phyloP scores from a whole-genome alignment of 1,140 invertebrate species.

The Cydia fagiglandana region DNA sequence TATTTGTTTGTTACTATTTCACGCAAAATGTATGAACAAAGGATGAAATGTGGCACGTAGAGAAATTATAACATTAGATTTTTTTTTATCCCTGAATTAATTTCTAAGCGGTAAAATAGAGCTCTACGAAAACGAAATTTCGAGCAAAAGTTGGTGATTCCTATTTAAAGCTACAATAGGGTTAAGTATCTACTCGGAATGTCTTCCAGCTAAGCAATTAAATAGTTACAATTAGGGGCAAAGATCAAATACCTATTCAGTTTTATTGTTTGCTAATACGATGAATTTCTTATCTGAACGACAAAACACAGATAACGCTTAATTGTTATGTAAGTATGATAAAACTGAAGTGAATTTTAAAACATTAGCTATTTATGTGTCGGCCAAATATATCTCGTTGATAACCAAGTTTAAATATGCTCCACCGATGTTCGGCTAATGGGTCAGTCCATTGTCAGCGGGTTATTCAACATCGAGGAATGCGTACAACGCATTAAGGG shows the following conservation, averaged over 20 bases:
- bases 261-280: slow-evolving; percentile 21
- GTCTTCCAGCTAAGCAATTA: background rate
- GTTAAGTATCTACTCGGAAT: background rate
- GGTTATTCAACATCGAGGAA: slow-evolving; percentile 68
- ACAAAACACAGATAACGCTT: slow-evolving; percentile 11
- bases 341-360: slow-evolving; percentile 1
- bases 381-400: slow-evolving; percentile 33
- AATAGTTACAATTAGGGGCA: slow-evolving; percentile 1
- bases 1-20: background rate
- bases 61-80: too few species aligned
- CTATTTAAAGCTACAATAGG: background rate
- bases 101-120: too few species aligned
- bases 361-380: slow-evolving; percentile 13
- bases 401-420: slow-evolving; percentile 46
- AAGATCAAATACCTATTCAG: slow-evolving; percentile 2
- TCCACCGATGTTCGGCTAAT: slow-evolving; percentile 55
- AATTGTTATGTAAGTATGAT: slow-evolving; percentile 31
- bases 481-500: slow-evolving; percentile 69
- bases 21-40: too few species aligned
- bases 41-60: too few species aligned
- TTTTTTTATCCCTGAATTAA: too few species aligned
- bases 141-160: background rate
- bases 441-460: slow-evolving; percentile 61
- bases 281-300: slow-evolving; percentile 19
- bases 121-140: background rate